These are phyloP conservation scores for Anarsia innoxiella DNA, from an alignment of 2,888 invertebrate genomes.

Conservation along the genomic window DNA sequence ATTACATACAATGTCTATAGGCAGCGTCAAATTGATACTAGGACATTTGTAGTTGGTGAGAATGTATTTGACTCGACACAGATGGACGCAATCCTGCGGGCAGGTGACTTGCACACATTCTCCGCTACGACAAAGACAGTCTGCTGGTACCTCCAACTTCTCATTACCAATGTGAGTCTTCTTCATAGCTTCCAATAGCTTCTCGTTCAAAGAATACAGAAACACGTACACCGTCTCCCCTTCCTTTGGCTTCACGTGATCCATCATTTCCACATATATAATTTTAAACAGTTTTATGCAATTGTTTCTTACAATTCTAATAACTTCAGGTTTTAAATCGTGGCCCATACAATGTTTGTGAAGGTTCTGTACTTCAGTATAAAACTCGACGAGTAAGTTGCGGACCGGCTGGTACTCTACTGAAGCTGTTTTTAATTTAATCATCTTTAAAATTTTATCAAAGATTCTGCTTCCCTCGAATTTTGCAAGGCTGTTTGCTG, in stretches of 20 bases:
- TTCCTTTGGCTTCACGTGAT: too few species aligned
- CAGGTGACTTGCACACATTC: constrained; percentile 39
- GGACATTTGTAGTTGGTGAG: constrained; percentile 44
- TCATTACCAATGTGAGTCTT: constrained; percentile 45
- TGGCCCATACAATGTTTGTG: too few species aligned
- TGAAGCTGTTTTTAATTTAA: constrained; percentile 29
- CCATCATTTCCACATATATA: too few species aligned
- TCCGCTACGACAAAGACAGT: constrained; percentile 40
- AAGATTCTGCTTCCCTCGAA: constrained; percentile 35
- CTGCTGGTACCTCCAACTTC: constrained; percentile 25
- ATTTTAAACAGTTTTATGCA: too few species aligned
- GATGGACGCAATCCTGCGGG: constrained; percentile 33
- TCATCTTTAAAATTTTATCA: constrained; percentile 28
- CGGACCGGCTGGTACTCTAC: constrained; percentile 23
- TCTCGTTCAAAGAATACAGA: constrained; percentile 35
- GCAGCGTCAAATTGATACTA: constrained; percentile 26
- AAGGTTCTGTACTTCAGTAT: constrained; percentile 27
- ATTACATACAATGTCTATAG: constrained; percentile 42
- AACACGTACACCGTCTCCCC: constrained; percentile 24
- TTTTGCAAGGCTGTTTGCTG: background rate
- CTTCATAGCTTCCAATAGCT: constrained; percentile 44
- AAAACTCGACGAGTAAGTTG: too few species aligned
- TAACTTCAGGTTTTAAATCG: too few species aligned
- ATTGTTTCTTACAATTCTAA: too few species aligned
- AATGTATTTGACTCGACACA: constrained; percentile 37